Conservation (phyloP, 2,888 invertebrate species). For the Serrognathus titanus region DNA sequence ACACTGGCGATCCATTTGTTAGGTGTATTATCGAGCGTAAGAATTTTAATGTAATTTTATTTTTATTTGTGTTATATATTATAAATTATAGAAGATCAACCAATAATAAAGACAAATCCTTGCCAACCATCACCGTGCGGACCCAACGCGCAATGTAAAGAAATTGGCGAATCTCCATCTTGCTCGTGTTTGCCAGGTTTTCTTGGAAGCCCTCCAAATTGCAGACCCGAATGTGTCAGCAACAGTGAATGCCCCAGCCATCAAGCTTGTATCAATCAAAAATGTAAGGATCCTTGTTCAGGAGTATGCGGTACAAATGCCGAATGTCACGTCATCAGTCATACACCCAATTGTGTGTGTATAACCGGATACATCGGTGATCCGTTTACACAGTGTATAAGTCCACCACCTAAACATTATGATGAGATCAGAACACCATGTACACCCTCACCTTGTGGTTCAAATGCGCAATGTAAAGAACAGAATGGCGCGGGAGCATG, state of each 20-base stretch:
- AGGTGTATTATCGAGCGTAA: conserved; percentile 46
- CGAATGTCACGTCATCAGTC: conserved; percentile 70
- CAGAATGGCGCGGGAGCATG: conserved; percentile 63
- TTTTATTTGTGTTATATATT: conserved; percentile 40
- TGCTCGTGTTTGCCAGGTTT: conserved; percentile 68
- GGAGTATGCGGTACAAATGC: conserved; percentile 73
- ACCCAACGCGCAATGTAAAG: conserved; percentile 65
- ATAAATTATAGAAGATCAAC: conserved; percentile 45
- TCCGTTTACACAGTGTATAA: conserved; percentile 62
- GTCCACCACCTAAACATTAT: conserved; percentile 39
- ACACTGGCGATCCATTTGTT: conserved; percentile 64
- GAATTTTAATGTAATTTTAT: not conserved
- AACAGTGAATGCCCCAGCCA: conserved; percentile 75
- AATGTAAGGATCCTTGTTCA: conserved; percentile 77
- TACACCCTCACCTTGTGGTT: conserved; percentile 67
- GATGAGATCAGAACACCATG: conserved; percentile 57
- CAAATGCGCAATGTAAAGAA: conserved; percentile 66
- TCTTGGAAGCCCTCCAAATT: conserved; percentile 61
- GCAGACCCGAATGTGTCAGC: conserved; percentile 75
- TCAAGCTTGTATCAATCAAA: conserved; percentile 69
- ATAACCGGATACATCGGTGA: conserved; percentile 65
- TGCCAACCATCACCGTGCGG: conserved; percentile 72
- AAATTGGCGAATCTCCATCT: conserved; percentile 56
- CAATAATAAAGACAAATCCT: conserved; percentile 55
- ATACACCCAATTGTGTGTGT: conserved; percentile 70